A percentile compares a stretch with the other conserved stretches of the same genome.
Evolutionary conservation across 2,113 vertebrate genomes (phyloP).

Genomic region (Sinosuthora webbiana): DNA sequence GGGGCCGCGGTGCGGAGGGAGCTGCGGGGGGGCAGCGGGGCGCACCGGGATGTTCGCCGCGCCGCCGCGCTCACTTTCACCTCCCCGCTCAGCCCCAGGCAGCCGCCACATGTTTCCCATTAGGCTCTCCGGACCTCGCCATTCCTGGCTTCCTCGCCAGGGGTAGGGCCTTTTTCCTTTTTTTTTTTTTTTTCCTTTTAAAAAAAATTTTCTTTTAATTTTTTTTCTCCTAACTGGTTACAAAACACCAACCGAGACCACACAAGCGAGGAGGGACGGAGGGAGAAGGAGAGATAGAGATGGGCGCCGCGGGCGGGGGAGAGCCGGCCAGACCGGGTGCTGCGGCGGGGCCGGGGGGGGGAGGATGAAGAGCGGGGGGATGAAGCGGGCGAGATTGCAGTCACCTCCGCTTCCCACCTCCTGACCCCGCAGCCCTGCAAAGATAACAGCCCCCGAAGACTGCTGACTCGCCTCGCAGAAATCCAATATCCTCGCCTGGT

Average conservation of each 20-base stretch:
- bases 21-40: not conserved
- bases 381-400: constrained; percentile 65
- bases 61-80: constrained; percentile 65
- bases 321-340: not conserved
- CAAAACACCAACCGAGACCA: constrained; percentile 53
- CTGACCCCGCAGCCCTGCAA: constrained; percentile 76
- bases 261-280: constrained; percentile 33
- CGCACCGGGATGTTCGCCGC: not conserved
- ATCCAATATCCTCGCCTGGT: constrained; percentile 69
- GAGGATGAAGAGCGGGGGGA: constrained; percentile 35
- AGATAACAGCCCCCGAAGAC: constrained; percentile 71
- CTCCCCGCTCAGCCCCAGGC: constrained; percentile 71
- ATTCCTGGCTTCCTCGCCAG: constrained; percentile 51
- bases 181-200: too few relatives aligned
- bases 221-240: not conserved
- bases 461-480: constrained; percentile 70
- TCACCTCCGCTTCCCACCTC: constrained; percentile 77
- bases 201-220: not conserved
- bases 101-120: constrained; percentile 82
- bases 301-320: not conserved
- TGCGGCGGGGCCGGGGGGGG: not conserved
- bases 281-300: not conserved
- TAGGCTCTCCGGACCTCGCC: constrained; percentile 63
- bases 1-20: not conserved
- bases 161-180: constrained; percentile 35